Base-by-base conservation (phyloP, 2,113 vertebrate genomes). In the Myocastor coypus region DNA sequence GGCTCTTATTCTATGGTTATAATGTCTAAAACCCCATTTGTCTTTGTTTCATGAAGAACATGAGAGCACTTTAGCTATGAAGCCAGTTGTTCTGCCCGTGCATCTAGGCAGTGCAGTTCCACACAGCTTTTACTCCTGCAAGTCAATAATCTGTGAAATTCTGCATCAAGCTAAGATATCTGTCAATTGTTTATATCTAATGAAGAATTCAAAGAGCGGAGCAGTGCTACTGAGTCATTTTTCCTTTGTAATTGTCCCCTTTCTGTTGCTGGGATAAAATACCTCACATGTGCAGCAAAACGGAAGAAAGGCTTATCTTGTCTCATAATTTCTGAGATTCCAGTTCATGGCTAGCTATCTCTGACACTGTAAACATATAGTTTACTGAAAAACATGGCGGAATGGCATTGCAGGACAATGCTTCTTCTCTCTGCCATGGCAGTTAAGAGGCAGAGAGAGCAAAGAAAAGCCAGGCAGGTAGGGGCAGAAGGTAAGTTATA, bases 31-130 rank as follows among this genome's bases (percentile, higher is more conserved):
- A 61, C 30, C 28, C 40, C 52, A 5, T 88, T 22, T 83, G 69
- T 92, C 68, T 61, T 85, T 80, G 30, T 89, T 97, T 97, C 82
- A 91, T 37, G 42, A 83, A 94, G 87, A 94, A 78, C 46, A 77
- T 85, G 52, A 34, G 14, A 93, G 26, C 2, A 12, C 32, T 87
- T 40, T n/a, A 55, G 52, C 46, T 93, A 40, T 66, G 55, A 96
- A 90, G 78, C 22, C 50, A 78, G 71, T 50, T 84, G 69, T 61
- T 50, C 52, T 61, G 42, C 13, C 81, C 63, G 19, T 42, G 26
- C 37, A 69, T 89, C 42, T 69, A 32, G 55, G 59, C 63, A 92
- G 24, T 34, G 37, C 4, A 88, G 64, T 32, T 88, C 84, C 13
- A 26, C 19, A 24, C 37, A 46, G 32, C 22, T 24, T 46, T 85